Base-by-base conservation (phyloP, 2,888 invertebrate genomes). In the Thecophora atra region DNA sequence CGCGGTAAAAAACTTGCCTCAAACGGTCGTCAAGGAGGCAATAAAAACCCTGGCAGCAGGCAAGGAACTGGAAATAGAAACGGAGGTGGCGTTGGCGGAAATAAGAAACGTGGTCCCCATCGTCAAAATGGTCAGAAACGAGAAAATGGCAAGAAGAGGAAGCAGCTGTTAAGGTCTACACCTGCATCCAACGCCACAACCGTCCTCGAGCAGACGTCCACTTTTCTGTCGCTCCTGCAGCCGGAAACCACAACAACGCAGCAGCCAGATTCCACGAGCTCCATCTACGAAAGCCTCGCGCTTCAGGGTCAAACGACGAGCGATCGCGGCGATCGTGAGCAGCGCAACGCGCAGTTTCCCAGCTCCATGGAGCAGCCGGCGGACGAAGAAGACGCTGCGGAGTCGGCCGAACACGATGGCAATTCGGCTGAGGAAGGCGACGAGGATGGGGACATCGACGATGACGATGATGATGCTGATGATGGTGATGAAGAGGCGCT, bases 281-380 rank as follows among this genome's bases (percentile, higher is more conserved):
- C 77, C n/a, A 24, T 77, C 1, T 76, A 74, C 44, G 76, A 78
- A 6, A 74, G 70, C 52, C 70, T 76, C 15, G 77, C 77, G 71
- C 72, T 76, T 4, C 73, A 74, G 56, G 75, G 79, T 0, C 83
- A 78, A 76, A 65, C 77, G 52, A 83, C 83, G n/a, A 83, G 84
- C 73, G 82, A 82, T 76, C 83, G 84, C 6, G 84, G 80, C 8
- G 83, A 84, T 71, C 81, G 79, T 51, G 79, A 79, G 67, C 78
- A 79, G 64, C 79, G 83, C 60, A 82, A 84, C 71, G 83, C 80
- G 67, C 81, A 77, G 74, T 77, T 78, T 76, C 76, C 76, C 74
- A 76, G 78, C 76, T 77, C 79, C 47, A 77, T 78, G 78, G 74
- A 76, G 76, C 72, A 77, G 19, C 62, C 64, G 58, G 72, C 21